These are phyloP conservation scores for Polypedilum pembai DNA, from an alignment of 1,140 invertebrate species.

Conservation along the genomic window DNA sequence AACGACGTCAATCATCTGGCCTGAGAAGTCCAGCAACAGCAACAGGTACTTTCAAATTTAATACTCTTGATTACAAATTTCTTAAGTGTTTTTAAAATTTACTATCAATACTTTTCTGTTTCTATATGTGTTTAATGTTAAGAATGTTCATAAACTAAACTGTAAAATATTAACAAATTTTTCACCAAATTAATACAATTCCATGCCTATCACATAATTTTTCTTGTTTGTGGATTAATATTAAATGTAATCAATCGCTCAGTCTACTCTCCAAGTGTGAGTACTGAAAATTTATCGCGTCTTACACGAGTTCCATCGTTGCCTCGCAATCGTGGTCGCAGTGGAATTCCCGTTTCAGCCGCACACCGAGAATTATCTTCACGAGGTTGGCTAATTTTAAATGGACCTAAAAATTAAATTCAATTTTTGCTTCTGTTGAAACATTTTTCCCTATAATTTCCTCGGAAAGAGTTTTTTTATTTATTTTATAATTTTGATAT, in stretches of 20 bases:
- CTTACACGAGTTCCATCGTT: constrained; percentile 52
- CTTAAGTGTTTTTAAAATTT: no score
- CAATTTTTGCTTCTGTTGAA: neutral
- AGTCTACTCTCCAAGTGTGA: constrained; percentile 41
- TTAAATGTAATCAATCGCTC: neutral
- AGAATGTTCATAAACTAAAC: no score
- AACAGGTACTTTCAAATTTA: constrained; percentile 32
- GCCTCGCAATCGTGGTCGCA: constrained; percentile 48
- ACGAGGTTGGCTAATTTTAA: constrained; percentile 29
- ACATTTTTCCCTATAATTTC: neutral
- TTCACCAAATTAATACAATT: constrained; percentile 36
- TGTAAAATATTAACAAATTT: no score
- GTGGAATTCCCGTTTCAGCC: constrained; percentile 51
- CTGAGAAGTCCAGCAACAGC: constrained; percentile 30
- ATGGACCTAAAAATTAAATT: neutral
- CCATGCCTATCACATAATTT: neutral
- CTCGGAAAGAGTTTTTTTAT: neutral
- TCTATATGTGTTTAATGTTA: no score
- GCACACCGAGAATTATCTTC: constrained; percentile 37
- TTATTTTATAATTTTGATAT: neutral
- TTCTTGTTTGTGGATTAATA: no score
- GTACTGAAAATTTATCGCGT: constrained; percentile 50
- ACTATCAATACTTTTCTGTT: no score
- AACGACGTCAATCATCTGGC: constrained; percentile 30
- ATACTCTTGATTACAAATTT: no score